Evolutionary conservation across 2,888 invertebrate species (phyloP), one percentile per base, ranked within the genome.

Genomic region (Plagiodera versicolora): DNA sequence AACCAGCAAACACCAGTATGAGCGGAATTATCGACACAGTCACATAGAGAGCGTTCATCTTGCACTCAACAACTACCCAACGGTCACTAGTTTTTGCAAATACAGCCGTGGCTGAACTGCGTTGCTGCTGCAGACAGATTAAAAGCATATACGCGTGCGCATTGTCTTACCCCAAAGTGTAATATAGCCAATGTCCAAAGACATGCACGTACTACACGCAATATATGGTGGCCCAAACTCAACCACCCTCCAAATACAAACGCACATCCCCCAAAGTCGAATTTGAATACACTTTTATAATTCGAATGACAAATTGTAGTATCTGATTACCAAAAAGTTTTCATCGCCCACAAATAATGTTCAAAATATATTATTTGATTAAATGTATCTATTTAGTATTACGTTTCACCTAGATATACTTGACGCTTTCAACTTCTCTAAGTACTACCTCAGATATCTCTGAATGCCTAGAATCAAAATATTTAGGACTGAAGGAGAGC

Each of bases 21-120:
- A 84, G 79, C 66, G 81, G 85, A 61, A 85, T 83, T 51, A 61
- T 55, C 49, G 83, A 85, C 72, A 84, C 76, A 68, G 77, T 79
- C 75, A 80, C 77, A 73, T 79, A 79, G 51, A 79, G 72, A 71
- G 76, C 75, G 74, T 79, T 80, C 78, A 79, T 79, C 68, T 73
- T 77, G 68, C 67, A 67, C 66, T 60, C 48, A 63, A 50, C 45
- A 48, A 48, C 47, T 54, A 44, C 44, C 55, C 53, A 58, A 56
- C 61, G 48, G 59, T 20, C 70, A 72, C 69, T 66, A 71, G 69
- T 68, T 69, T 65, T 70, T 72, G 66, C 66, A 70, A 73, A 73
- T 74, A 75, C 77, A 74, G 74, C 70, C 72, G 70, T 73, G 67
- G 71, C 73, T 67, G 69, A 71, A 74, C 72, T 75, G 73, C 69